Conservation (phyloP, 2,113 vertebrate genomes). For the Pelusios castaneus region DNA sequence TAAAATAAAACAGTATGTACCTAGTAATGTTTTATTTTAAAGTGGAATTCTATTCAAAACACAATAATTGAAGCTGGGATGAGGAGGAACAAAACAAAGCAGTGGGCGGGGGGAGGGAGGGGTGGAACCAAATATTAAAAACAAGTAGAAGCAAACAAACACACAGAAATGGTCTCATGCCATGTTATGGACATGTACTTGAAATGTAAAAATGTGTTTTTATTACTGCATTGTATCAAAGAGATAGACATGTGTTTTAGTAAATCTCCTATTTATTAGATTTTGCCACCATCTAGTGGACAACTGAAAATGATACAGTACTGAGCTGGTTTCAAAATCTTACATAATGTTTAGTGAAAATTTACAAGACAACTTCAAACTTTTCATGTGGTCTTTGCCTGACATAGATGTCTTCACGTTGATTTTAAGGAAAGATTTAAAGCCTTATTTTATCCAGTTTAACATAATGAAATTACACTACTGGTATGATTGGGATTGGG, state of each 20-base stretch:
- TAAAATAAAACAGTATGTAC: background rate
- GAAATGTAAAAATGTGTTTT: slow-evolving; percentile 32
- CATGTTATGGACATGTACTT: background rate
- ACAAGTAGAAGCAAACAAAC: background rate
- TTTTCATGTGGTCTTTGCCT: background rate
- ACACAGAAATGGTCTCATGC: background rate
- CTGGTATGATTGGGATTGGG: background rate
- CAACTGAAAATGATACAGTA: background rate
- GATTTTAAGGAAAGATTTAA: background rate
- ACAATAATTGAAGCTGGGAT: no score
- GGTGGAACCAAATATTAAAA: background rate
- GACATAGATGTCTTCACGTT: rapidly evolving
- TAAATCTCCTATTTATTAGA: slow-evolving; percentile 21
- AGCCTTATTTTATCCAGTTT: background rate
- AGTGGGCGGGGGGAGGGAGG: no score
- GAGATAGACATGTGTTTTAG: background rate
- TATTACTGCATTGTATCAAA: background rate
- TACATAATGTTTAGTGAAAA: background rate
- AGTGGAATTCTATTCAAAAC: background rate
- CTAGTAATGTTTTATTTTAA: background rate
- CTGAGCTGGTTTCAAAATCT: background rate
- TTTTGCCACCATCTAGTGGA: slow-evolving; percentile 76
- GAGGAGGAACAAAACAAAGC: no score
- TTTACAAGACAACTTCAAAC: background rate
- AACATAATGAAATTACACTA: background rate